Base-by-base conservation (phyloP, 2,113 vertebrate species). In the Peromyscus polionotus region DNA sequence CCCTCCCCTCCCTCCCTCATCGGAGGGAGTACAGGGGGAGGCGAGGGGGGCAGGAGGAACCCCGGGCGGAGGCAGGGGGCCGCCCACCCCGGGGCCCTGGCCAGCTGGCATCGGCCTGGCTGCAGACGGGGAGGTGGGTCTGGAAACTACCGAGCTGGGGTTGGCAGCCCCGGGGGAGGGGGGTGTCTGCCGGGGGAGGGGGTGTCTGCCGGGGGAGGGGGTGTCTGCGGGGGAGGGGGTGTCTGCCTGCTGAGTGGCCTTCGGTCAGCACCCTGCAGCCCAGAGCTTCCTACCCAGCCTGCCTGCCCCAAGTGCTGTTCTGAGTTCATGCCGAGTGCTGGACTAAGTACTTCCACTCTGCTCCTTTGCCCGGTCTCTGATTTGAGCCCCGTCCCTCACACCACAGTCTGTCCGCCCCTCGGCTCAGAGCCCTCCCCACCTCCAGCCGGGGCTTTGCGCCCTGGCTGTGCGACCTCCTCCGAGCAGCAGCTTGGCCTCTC, bases 1-100 rank as follows among this genome's bases (percentile, higher is more conserved):
- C 0, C 8, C 94, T 73, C 68, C 0, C 75, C 93, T 93, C 51
- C 96, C 31, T 94, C 79, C 88, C 87, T 91, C 79, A 72, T 93
- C 79, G 97, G 84, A 72, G 94, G 96, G n/a, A 93, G 33, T 31
- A 68, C 0, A 0, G 91, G 70, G 63, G 75, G 42, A 59, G 48
- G 48, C 14, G 14, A 3, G 39, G 39, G 70, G 13, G 36, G 77
- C 80, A 67, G 63, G 81, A 63, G 87, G 51, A 51, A 48, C 14
- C 0, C 80, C 26, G 67, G 45, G 26, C 48, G 7, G 39, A 48
- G n/a, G 80, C 48, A 26, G 95, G 63, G 75, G 90, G 17, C 10
- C 7, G 2, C 12, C 63, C 65, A 22, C 17, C 28, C 4, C 67
- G 70, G 72, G 22, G 48, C 73, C 75, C 59, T 8, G 13, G 39